Evolutionary conservation across 2,113 vertebrate species (phyloP), one percentile per base, ranked within the genome.

Genomic region (Terrapene triunguis): DNA sequence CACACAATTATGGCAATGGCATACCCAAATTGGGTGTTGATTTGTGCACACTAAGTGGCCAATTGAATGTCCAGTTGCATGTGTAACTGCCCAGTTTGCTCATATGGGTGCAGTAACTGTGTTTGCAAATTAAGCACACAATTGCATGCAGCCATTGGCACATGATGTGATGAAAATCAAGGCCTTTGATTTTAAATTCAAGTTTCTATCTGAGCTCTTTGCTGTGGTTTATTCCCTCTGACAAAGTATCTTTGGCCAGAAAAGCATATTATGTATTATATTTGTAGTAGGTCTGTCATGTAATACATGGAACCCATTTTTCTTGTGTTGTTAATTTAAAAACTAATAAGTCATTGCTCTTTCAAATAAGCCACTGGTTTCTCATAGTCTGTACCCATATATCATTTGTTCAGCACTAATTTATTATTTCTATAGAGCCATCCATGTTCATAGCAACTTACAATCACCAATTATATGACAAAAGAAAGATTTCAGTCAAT

Each of bases 401-500:
- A 84, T 87, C 59, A 80, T 83, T 79, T 82, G 53, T 69, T 19
- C 17, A 88, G 94, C 82, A 27, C 57, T 92, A 94, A 88, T 96
- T 92, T 88, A 85, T 96, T 92, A 84, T 94, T 90, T 80, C 59
- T 89, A 57, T 72, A 93, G 92, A 84, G 92, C 65, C 50, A 84
- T 76, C 48, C 85, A n/a, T 93, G 19, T 91, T 79, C 16, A 74
- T 24, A 94, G 87, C 54, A 94, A 93, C 89, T 96, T 89, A 92
- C 74, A 91, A 81, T 93, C 93, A 95, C 88, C 78, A 90, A 87
- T 87, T 92, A 87, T 92, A 89, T 84, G 90, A 83, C 89, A 90
- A 29, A 62, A 92, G 76, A 95, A 95, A 72, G 76, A 92, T 84
- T 96, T 94, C 85, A 89, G 87, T 94, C 96, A 94, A 59, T 90